Conservation (phyloP, 2,888 invertebrate species). For the Oligia strigilis region DNA sequence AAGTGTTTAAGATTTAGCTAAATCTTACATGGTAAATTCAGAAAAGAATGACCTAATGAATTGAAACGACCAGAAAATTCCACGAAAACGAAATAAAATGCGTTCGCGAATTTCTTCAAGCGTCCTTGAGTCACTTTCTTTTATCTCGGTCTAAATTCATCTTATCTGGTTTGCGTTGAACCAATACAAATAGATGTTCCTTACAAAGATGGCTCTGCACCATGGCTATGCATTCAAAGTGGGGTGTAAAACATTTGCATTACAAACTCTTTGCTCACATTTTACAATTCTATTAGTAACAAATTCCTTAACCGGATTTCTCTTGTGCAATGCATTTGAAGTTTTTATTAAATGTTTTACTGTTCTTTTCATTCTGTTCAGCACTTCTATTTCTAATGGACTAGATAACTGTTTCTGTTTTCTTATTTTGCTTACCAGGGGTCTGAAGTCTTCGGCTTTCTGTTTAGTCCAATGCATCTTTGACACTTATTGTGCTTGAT, state of each 20-base stretch:
- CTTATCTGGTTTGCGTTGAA: conserved; percentile 62
- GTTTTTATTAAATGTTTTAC: conserved; percentile 41
- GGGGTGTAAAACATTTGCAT: conserved; percentile 48
- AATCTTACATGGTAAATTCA: conserved; percentile 2
- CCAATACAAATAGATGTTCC: conserved; percentile 51
- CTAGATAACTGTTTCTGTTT: conserved; percentile 13
- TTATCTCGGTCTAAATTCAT: conserved; percentile 66
- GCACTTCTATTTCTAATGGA: conserved; percentile 24
- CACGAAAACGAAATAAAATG: conserved; percentile 13
- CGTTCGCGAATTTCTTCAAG: conserved; percentile 49
- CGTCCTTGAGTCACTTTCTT: conserved; percentile 67
- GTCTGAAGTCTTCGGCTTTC: conserved; percentile 32
- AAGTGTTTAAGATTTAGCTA: background rate
- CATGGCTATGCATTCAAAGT: conserved; percentile 37
- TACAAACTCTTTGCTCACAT: conserved; percentile 30
- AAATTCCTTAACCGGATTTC: conserved; percentile 41
- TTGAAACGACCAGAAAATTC: conserved; percentile 11
- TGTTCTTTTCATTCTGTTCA: conserved; percentile 30
- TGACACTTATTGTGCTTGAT: background rate
- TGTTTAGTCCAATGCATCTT: conserved; percentile 54
- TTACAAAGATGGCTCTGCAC: conserved; percentile 46
- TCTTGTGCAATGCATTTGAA: conserved; percentile 35
- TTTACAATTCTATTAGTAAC: conserved; percentile 43
- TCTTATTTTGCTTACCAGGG: conserved; percentile 44
- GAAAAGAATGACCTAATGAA: conserved; percentile 8